phyloP scores from a whole-genome alignment of 2,888 invertebrate species.

The Pyrochroa serraticornis region DNA sequence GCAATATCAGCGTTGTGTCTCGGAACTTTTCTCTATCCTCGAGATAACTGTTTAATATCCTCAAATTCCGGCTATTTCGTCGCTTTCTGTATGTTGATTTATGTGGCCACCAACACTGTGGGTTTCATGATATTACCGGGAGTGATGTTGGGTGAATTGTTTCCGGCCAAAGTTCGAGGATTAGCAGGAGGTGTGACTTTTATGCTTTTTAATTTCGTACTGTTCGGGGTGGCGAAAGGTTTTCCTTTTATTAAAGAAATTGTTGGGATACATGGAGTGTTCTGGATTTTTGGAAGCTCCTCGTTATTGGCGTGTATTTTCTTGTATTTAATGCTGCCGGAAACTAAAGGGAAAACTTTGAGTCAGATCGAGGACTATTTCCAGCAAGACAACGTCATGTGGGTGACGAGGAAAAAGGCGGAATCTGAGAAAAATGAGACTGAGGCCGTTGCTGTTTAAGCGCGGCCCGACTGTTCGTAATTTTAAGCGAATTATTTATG shows the following conservation, averaged over 20 bases:
- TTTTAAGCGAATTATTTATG: conserved; percentile 18
- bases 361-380: conserved; percentile 82
- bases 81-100: conserved; percentile 65
- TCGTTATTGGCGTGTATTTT: conserved; percentile 69
- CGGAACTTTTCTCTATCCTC: conserved; percentile 60
- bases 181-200: conserved; percentile 76
- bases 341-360: conserved; percentile 74
- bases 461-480: background rate
- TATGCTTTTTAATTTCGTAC: conserved; percentile 70
- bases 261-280: conserved; percentile 71
- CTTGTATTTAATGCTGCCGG: conserved; percentile 72
- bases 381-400: conserved; percentile 67
- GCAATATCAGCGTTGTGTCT: conserved; percentile 68
- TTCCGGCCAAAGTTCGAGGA: conserved; percentile 76
- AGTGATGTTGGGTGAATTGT: conserved; percentile 76
- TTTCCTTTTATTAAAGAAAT: conserved; percentile 68
- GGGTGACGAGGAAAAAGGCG: conserved; percentile 62
- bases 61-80: conserved; percentile 54
- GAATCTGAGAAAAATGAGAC: conserved; percentile 28
- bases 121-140: conserved; percentile 78
- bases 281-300: conserved; percentile 71
- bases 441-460: conserved; percentile 18
- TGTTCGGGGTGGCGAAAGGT: conserved; percentile 73
- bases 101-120: conserved; percentile 75
- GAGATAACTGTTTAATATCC: conserved; percentile 44